A percentile compares a stretch with the other conserved stretches of the same genome.
Conservation (phyloP, 1,140 invertebrate genomes). For the Brachionus manjavacas region DNA sequence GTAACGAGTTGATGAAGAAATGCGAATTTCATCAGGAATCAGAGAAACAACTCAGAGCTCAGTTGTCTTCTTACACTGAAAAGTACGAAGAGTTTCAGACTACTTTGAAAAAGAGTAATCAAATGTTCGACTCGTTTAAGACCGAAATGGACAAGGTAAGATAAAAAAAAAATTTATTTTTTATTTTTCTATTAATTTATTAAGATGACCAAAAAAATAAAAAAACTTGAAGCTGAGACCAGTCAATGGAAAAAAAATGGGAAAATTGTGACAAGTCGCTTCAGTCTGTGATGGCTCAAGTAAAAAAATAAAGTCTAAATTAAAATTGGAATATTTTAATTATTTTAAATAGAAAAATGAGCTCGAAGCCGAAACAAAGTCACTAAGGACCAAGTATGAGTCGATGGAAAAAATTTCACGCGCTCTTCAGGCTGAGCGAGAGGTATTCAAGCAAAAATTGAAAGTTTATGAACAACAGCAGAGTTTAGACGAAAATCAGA, state of each 20-base stretch:
- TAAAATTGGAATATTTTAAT: not conserved
- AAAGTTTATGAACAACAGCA: not conserved
- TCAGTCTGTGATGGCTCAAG: constrained; percentile 68
- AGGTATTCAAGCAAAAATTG: constrained; percentile 43
- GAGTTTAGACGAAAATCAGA: not conserved
- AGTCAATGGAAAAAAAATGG: constrained; percentile 73
- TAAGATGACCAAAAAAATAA: constrained; percentile 80
- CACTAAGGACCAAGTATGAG: constrained; percentile 65
- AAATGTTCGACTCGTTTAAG: constrained; percentile 78
- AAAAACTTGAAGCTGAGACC: constrained; percentile 77
- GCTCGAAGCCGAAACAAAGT: constrained; percentile 65
- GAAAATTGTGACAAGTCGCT: constrained; percentile 72
- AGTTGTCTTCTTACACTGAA: constrained; percentile 74
- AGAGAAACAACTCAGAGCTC: constrained; percentile 66
- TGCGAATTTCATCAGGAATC: constrained; percentile 66
- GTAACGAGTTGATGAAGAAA: constrained; percentile 47
- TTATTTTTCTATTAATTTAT: constrained; percentile 22
- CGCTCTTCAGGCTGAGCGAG: constrained; percentile 65
- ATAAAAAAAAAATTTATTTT: constrained; percentile 58
- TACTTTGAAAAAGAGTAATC: constrained; percentile 75
- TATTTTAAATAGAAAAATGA: constrained; percentile 63
- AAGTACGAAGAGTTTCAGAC: constrained; percentile 86
- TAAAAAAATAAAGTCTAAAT: constrained; percentile 45
- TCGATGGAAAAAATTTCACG: constrained; percentile 77
- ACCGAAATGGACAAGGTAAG: constrained; percentile 85